A percentile compares a stretch with the other conserved stretches of the same genome.
phyloP scores from a whole-genome alignment of 1,140 invertebrate genomes.

The Drosophila orena region DNA sequence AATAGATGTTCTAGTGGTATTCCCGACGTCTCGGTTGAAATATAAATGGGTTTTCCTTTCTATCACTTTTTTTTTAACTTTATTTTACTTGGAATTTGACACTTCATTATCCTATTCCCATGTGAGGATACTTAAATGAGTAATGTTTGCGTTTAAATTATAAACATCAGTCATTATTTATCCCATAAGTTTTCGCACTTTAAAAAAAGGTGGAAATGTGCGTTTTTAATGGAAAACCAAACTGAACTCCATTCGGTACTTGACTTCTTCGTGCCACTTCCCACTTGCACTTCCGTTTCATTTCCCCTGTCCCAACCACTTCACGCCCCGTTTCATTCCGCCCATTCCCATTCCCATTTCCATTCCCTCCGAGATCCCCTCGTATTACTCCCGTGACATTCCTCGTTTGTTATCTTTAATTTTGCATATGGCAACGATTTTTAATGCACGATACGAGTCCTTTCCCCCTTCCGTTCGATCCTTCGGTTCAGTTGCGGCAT shows the following conservation, averaged over 20 bases:
- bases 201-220: too few species aligned
- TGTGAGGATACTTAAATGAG: too few species aligned
- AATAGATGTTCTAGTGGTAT: conserved; percentile 11
- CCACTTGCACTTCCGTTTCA: conserved; percentile 2
- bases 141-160: too few species aligned
- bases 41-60: neutral
- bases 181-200: too few species aligned
- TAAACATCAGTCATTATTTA: too few species aligned
- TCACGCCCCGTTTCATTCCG: conserved; percentile 13
- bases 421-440: conserved; percentile 83
- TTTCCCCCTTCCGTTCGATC: conserved; percentile 10
- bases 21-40: neutral
- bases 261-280: conserved; percentile 12
- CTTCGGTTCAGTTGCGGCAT: conserved; percentile 57
- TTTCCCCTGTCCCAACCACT: neutral
- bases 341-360: neutral
- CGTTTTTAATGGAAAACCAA: neutral
- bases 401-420: conserved; percentile 73
- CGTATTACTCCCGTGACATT: conserved; percentile 16
- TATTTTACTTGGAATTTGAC: neutral
- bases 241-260: conserved; percentile 6
- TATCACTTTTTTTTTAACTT: neutral
- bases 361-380: neutral
- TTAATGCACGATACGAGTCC: conserved; percentile 75
- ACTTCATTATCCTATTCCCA: too few species aligned